Base-by-base conservation (phyloP, 2,888 invertebrate genomes). In the Ectemnius lituratus region DNA sequence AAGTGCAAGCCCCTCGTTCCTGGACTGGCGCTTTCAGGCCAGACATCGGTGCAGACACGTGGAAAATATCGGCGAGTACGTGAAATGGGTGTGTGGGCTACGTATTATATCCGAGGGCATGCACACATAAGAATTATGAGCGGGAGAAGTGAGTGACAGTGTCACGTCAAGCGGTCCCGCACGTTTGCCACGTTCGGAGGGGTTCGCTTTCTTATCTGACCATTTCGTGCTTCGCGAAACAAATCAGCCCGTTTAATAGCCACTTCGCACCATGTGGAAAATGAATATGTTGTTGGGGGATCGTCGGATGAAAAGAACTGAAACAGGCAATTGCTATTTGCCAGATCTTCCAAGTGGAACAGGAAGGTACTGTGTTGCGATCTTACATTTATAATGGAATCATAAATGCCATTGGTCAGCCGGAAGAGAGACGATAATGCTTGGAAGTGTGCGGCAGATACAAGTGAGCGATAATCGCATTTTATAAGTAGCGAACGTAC, bases 1-100 rank as follows among this genome's bases (percentile, higher is more conserved):
- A 11, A 14, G n/a, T 5, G 46, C 56, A 4, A 14, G 3, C 45
- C 1, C 14, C 1, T 18, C 16, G 23, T 58, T 27, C 52, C 57
- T 57, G 58, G 20, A 58, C 27, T 14, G 18, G 16, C 27, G 60
- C 61, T 20, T 58, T 37, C 62, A 6, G 13, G 20, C 3, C 57
- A 37, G 28, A 16, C 18, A 46, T 64, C 67, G 28, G 74, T 57
- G 77, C 84, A 80, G 68, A 79, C 78, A 81, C 59, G 84, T 77
- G 87, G 84, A 86, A 88, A 88, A 89, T 88, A 73, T 80, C 81
- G 80, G 62, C 72, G 79, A 58, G 77, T 82, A 84, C 77, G 80
- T 80, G 83, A 78, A 62, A 16, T 61, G 46, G 28, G 59, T 70
- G 68, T 64, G 67, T 74, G 66, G 64, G 67, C 64, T 66, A 60